Evolutionary conservation across 1,140 invertebrate species (phyloP).

Genomic region (Lepidurus arcticus): DNA sequence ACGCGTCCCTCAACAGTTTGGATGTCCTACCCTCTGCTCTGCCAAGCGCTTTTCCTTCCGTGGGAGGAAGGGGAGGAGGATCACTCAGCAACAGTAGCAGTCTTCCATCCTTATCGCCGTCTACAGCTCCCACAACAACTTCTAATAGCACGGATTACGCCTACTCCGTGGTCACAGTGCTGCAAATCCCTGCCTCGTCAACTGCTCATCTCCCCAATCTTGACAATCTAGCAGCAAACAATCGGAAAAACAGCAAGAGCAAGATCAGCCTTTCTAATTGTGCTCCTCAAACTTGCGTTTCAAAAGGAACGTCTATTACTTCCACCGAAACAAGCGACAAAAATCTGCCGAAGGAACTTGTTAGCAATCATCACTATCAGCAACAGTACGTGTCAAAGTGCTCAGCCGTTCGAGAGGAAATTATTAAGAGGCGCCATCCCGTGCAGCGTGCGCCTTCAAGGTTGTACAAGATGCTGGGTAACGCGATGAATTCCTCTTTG

Average conservation of each 20-base stretch:
- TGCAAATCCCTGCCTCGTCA: neutral
- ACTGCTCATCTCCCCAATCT: neutral
- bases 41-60: neutral
- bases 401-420: neutral
- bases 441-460: constrained; percentile 65
- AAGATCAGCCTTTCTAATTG: neutral
- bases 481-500: neutral
- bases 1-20: constrained; percentile 31
- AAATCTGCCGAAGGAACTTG: neutral
- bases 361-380: neutral
- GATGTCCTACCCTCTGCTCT: constrained; percentile 8
- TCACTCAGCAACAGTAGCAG: neutral
- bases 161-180: constrained; percentile 6
- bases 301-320: neutral
- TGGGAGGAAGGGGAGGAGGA: constrained; percentile 8
- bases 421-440: constrained; percentile 49
- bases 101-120: neutral
- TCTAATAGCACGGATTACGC: constrained; percentile 21
- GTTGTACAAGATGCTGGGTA: constrained; percentile 47
- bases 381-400: neutral
- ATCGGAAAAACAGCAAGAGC: neutral
- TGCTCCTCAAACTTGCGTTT: neutral
- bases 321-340: neutral
- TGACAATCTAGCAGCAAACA: neutral
- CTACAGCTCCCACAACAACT: neutral